phyloP scores from a whole-genome alignment of 2,797 vertebrate genomes.

The Loris lydekkerianus region DNA sequence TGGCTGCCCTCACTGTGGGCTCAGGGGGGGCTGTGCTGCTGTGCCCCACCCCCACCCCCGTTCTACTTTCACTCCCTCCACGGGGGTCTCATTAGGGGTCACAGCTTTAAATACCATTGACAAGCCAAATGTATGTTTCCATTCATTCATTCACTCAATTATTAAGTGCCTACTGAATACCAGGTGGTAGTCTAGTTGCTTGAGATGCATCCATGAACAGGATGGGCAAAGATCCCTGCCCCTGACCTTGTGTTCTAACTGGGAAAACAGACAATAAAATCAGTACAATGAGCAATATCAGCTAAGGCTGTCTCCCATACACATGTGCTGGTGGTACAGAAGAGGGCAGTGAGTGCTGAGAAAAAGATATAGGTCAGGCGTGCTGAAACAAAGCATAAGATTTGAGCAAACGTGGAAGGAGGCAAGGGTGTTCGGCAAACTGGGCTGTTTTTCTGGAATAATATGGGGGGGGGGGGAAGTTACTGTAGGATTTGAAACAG shows the following conservation, averaged over 20 bases:
- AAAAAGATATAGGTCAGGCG: rapidly evolving
- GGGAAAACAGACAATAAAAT: not conserved
- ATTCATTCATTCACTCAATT: not conserved
- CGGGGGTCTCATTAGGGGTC: not conserved
- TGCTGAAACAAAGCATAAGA: not conserved
- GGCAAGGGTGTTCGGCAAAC: not conserved
- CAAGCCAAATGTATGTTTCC: not conserved
- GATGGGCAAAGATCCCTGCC: not conserved
- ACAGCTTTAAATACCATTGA: not conserved
- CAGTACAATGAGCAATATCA: rapidly evolving
- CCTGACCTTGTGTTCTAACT: not conserved
- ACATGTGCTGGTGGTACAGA: rapidly evolving
- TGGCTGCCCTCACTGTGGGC: too few species aligned
- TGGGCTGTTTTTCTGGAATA: not conserved
- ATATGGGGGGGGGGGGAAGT: not conserved
- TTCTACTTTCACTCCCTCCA: not conserved
- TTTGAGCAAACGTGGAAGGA: not conserved
- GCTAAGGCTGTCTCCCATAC: rapidly evolving
- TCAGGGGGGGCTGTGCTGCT: too few species aligned
- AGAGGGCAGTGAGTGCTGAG: rapidly evolving
- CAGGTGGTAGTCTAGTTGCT: not conserved
- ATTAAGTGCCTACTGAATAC: not conserved
- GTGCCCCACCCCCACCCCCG: too few species aligned
- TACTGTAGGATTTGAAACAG: not conserved
- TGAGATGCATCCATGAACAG: not conserved